These are phyloP conservation scores for Nothobranchius furzeri DNA, from an alignment of 2,113 vertebrate species.

Conservation along the genomic window DNA sequence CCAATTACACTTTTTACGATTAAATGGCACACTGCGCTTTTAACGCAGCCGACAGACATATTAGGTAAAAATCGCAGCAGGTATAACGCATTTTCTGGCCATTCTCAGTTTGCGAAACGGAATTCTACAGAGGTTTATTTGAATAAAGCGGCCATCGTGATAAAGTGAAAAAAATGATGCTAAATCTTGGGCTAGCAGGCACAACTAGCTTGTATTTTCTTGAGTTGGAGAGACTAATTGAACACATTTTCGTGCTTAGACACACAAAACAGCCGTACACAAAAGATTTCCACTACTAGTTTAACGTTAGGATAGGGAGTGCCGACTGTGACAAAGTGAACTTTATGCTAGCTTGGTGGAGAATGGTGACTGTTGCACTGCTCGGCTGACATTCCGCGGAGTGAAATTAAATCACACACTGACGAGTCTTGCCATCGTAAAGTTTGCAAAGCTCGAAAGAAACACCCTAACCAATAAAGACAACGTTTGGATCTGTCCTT, in stretches of 20 bases:
- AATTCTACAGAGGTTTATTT: neutral
- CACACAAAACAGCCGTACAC: neutral
- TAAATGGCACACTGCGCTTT: no score
- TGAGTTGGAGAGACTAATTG: no score
- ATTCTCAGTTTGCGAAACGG: no score
- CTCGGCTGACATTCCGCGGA: neutral
- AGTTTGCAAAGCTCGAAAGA: slow-evolving; percentile 77
- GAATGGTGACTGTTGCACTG: slow-evolving; percentile 7
- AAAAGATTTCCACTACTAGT: neutral
- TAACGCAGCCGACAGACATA: no score
- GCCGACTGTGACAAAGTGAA: slow-evolving; percentile 7
- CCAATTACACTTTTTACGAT: no score
- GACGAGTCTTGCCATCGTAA: slow-evolving; percentile 52
- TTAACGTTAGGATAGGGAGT: slow-evolving; percentile 7
- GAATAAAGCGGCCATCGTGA: slow-evolving; percentile 27
- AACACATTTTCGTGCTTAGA: neutral
- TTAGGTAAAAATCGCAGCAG: no score
- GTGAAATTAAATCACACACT: slow-evolving; percentile 12
- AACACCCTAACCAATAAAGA: slow-evolving; percentile 85
- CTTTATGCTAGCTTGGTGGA: slow-evolving; percentile 46
- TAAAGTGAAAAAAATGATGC: neutral
- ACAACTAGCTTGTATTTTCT: neutral
- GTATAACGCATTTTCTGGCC: no score
- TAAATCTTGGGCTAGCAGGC: neutral
- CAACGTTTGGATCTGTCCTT: slow-evolving; percentile 85